Percentiles rank a stretch among this genome's conserved stretches.
These are phyloP conservation scores for Pygocentrus nattereri DNA, from an alignment of 2,797 vertebrate genomes.

Conservation along the genomic window DNA sequence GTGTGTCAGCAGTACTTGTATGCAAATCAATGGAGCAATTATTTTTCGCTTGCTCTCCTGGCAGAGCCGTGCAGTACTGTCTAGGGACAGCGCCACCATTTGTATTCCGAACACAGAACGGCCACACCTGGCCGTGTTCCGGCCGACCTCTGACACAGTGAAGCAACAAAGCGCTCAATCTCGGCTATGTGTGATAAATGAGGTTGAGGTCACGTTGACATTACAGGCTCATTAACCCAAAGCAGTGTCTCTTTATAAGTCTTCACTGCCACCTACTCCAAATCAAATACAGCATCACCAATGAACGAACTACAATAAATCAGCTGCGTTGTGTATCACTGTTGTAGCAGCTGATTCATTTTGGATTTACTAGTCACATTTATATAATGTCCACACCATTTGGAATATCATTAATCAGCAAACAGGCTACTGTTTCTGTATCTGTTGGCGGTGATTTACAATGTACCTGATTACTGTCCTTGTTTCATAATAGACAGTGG, in stretches of 20 bases:
- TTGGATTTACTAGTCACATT: constrained; percentile 43
- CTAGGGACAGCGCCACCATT: constrained; percentile 45
- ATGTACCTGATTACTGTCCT: constrained; percentile 22
- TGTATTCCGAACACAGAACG: constrained; percentile 58
- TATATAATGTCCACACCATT: constrained; percentile 43
- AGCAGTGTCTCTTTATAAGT: constrained; percentile 56
- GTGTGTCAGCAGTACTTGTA: constrained; percentile 44
- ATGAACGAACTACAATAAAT: constrained; percentile 49
- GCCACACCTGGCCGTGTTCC: constrained; percentile 48
- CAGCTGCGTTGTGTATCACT: constrained; percentile 36
- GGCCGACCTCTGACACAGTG: constrained; percentile 47
- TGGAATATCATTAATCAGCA: constrained; percentile 43
- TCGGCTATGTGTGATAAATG: constrained; percentile 64
- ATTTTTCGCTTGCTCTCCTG: constrained; percentile 45
- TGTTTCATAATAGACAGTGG: constrained; percentile 15
- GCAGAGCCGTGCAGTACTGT: constrained; percentile 1
- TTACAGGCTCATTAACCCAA: constrained; percentile 67
- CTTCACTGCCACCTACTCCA: constrained; percentile 43
- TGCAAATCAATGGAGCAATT: constrained; percentile 52
- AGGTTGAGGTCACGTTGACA: constrained; percentile 55
- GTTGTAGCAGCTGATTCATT: constrained; percentile 39
- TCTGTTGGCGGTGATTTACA: constrained; percentile 28
- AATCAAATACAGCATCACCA: constrained; percentile 53
- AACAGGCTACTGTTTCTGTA: constrained; percentile 27
- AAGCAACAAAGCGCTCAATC: constrained; percentile 50